Conservation (phyloP, 2,113 vertebrate genomes). For the Callithrix jacchus region DNA sequence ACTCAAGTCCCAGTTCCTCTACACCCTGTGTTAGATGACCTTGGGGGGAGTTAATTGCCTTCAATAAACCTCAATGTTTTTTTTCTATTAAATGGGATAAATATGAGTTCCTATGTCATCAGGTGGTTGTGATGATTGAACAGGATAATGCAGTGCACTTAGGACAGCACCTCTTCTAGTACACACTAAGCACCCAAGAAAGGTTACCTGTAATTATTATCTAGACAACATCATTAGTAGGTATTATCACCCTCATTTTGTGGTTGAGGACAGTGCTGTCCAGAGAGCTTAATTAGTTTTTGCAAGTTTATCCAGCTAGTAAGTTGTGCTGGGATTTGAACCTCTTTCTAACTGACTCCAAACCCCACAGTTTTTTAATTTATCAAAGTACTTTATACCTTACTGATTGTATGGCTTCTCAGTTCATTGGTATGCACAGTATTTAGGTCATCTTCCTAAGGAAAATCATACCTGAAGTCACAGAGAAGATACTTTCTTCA, state of each 20-base stretch:
- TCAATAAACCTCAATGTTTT: background rate
- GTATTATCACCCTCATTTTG: background rate
- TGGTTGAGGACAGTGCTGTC: background rate
- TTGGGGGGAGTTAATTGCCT: background rate
- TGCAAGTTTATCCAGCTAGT: background rate
- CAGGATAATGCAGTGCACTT: background rate
- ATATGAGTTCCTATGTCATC: background rate
- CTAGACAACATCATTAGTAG: background rate
- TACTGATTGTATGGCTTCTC: background rate
- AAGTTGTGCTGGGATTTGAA: slow-evolving; percentile 4
- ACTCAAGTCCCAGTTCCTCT: background rate
- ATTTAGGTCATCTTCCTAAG: background rate
- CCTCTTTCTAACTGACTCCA: background rate
- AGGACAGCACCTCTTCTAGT: background rate
- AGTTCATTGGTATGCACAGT: background rate
- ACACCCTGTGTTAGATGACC: background rate
- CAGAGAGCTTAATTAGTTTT: background rate
- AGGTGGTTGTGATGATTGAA: background rate
- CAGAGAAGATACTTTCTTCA: background rate
- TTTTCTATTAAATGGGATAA: background rate
- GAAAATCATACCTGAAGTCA: background rate
- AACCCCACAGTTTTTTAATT: background rate
- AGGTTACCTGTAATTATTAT: background rate
- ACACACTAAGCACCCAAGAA: background rate
- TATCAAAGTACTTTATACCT: background rate